Conservation (phyloP, 37 sponge, comb jelly and placozoan genomes). For the Haliclona indistincta region DNA sequence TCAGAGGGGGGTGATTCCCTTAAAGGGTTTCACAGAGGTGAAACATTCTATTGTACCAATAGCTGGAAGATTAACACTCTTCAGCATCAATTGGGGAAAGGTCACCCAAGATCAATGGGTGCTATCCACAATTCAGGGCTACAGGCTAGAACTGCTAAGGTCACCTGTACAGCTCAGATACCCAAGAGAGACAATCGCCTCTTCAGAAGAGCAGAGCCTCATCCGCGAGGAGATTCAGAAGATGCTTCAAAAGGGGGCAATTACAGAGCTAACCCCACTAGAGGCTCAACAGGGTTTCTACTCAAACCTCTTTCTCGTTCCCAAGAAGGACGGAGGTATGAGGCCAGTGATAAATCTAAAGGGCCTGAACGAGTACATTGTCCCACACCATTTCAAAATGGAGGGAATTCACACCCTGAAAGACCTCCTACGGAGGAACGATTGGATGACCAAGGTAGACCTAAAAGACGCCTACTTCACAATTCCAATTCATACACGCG, state of each 20-base stretch:
- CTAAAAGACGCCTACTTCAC: conserved; percentile 38
- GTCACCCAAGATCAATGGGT: too few relatives aligned
- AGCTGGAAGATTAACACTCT: too few relatives aligned
- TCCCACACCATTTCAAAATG: conserved; percentile 35
- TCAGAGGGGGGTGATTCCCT: too few relatives aligned
- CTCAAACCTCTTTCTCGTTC: conserved; percentile 26
- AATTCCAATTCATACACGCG: not conserved
- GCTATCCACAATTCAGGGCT: too few relatives aligned
- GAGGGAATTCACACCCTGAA: conserved; percentile 16
- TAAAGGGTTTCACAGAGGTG: too few relatives aligned
- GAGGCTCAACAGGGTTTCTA: conserved; percentile 22
- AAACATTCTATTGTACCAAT: too few relatives aligned
- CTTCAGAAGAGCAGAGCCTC: too few relatives aligned
- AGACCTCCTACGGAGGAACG: conserved; percentile 9
- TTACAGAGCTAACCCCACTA: not conserved
- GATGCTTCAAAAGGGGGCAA: not conserved
- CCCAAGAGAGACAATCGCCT: too few relatives aligned
- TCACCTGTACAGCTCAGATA: too few relatives aligned
- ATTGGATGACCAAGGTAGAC: conserved; percentile 26
- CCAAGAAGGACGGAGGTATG: conserved; percentile 30
- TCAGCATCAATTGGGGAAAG: too few relatives aligned
- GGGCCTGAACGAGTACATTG: conserved; percentile 1
- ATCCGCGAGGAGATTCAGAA: not conserved
- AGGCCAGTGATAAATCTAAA: conserved; percentile 16
- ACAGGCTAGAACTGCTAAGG: too few relatives aligned